Base-by-base conservation (phyloP, 2,113 vertebrate genomes). In the Crotophaga sulcirostris region DNA sequence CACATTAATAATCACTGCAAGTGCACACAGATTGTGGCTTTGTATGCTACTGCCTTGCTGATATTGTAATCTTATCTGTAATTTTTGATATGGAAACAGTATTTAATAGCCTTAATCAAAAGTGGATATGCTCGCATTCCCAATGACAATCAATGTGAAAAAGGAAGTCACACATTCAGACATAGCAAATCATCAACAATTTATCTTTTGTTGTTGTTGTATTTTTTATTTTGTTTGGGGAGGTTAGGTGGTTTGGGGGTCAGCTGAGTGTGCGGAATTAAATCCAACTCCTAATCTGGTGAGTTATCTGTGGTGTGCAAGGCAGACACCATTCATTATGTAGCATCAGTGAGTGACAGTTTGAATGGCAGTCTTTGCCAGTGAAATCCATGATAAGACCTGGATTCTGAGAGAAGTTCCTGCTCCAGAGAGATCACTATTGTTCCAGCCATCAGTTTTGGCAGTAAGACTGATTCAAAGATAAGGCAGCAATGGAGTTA, bases 291-390 rank as follows among this genome's bases (percentile, higher is more conserved):
- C 72, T 78, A 90, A 90, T 97, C 97, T 94, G 93, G 58, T 38
- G 83, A 98, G 97, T 99, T 99, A 99, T 99, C 99, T 98, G 54
- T 93, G 94, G 93, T 95, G 96, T 98, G 97, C 98, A 98, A 98
- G 96, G 97, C 98, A 94, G 96, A 94, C 96, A 89, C 94, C 96
- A 98, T 98, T 97, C 97, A 98, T 98, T 98, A 98, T 98, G 95
- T 29, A 73, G 91, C 93, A 92, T 85, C 95, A 70, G 90, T 97
- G 98, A 98, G 93, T 98, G 98, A 97, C 95, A 97, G 94, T 82
- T 86, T 98, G 98, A 99, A 97, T 98, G 98, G 98, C 98, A 98
- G 98, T 74, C 96, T 93, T 97, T 98, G 97, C 98, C 97, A 98
- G 97, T 97, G 95, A 97, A 91, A 90, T 73, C 66, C 0, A 11